Base-by-base conservation (phyloP, 2,797 vertebrate species). In the Jordanella pulchra region DNA sequence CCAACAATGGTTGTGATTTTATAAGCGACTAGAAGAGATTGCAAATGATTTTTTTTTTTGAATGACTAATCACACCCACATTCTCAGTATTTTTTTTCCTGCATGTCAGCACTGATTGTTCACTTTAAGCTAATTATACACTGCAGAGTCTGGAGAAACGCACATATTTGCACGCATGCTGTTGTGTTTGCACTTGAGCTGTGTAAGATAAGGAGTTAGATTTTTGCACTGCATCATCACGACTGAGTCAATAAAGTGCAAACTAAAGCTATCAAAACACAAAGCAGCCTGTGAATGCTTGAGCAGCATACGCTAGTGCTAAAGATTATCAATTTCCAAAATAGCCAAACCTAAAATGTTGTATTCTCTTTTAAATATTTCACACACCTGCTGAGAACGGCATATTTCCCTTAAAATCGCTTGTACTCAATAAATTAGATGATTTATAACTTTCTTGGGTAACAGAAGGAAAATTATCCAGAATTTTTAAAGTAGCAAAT, bases 221-320 rank as follows among this genome's bases (percentile, higher is more conserved):
- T 3, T 76, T 73, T 30, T 74, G 70, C 64, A 72, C 53, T 15
- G 15, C 17, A 48, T 68, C 44, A 28, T 72, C 28, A 27, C 3
- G 28, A 63, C 73, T 65, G 72, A 65, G 39, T 18, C 55, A 75
- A 65, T 55, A 61, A 76, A 54, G 4, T 61, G 71, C 60, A 77
- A 71, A 82, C 60, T 39, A 55, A 67, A 76, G 67, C 61, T 75
- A 73, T 72, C 4, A 2, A 35, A 73, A 45, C 48, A 72, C 69
- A 55, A 64, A 73, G 56, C 53, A 69, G 35, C 67, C 50, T 61
- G 64, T 60, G 72, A 87, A 79, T 30, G 54, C 51, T 67, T 53
- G 56, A 80, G 50, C 45, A 67, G 71, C 58, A 50, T 13, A 67
- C 51, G 71, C 17, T 56, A 9, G 60, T 0, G 23, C 30, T 30